Evolutionary conservation across 2,797 vertebrate genomes (phyloP).

Genomic region (Cynopterus sphinx): DNA sequence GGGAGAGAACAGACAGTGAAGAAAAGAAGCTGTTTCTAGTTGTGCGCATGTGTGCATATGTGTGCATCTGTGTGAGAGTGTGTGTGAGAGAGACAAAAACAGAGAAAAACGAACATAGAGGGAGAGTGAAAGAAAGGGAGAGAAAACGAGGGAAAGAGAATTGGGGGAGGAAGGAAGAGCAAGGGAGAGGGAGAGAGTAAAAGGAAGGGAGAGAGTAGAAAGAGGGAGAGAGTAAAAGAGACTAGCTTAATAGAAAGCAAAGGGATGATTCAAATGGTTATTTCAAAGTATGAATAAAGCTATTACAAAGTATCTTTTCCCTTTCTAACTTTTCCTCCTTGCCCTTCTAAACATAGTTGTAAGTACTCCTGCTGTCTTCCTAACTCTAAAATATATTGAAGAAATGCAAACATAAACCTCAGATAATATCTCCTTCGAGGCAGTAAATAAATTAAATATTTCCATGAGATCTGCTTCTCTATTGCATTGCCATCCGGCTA

Average conservation of each 20-base stretch:
- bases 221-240: neutral
- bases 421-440: neutral
- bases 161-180: neutral
- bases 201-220: neutral
- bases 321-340: neutral
- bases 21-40: conserved; percentile 6
- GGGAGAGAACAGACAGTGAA: neutral
- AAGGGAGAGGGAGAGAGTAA: no score
- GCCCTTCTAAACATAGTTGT: neutral
- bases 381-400: neutral
- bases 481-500: neutral
- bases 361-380: neutral
- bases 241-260: neutral
- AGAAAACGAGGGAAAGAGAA: neutral
- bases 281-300: neutral
- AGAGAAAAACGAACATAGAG: neutral
- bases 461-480: no score
- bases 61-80: neutral
- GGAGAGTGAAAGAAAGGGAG: no score
- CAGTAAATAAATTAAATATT: neutral
- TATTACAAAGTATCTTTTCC: neutral
- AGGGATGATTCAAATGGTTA: neutral
- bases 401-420: neutral
- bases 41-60: neutral
- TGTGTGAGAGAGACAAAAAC: neutral